phyloP scores from a whole-genome alignment of 2,797 vertebrate genomes.

The Chaetophractus vellerosus region DNA sequence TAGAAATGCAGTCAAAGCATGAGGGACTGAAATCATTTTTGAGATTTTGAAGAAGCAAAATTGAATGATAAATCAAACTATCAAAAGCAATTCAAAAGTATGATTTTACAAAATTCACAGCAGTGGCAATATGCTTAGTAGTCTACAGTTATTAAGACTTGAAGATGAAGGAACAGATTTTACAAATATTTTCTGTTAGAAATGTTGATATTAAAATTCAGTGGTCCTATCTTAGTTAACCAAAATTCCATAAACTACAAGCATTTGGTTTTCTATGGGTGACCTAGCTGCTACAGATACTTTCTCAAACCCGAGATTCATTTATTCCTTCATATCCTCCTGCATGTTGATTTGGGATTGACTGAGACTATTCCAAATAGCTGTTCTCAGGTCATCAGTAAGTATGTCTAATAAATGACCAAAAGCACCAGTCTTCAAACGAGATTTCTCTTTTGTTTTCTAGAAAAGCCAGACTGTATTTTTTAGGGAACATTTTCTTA shows the following conservation, averaged over 20 bases:
- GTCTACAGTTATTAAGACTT: background rate
- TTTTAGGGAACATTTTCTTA: conserved; percentile 14
- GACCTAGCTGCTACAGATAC: background rate
- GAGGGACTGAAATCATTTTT: background rate
- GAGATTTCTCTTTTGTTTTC: conserved; percentile 34
- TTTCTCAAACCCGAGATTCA: background rate
- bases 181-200: conserved; percentile 16
- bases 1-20: conserved; percentile 26
- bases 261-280: background rate
- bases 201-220: conserved; percentile 21
- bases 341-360: background rate
- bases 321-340: conserved; percentile 20
- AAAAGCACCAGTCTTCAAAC: background rate
- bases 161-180: background rate
- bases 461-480: conserved; percentile 44
- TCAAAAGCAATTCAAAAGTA: conserved; percentile 51
- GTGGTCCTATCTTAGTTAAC: background rate
- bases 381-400: background rate
- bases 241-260: background rate
- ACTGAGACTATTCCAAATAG: conserved; percentile 19
- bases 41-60: conserved; percentile 54
- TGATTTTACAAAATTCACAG: background rate
- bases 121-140: conserved; percentile 35
- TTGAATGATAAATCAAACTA: conserved; percentile 31
- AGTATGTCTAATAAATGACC: background rate